Conservation (phyloP, 2,113 vertebrate genomes). For the Zosterops japonicus region DNA sequence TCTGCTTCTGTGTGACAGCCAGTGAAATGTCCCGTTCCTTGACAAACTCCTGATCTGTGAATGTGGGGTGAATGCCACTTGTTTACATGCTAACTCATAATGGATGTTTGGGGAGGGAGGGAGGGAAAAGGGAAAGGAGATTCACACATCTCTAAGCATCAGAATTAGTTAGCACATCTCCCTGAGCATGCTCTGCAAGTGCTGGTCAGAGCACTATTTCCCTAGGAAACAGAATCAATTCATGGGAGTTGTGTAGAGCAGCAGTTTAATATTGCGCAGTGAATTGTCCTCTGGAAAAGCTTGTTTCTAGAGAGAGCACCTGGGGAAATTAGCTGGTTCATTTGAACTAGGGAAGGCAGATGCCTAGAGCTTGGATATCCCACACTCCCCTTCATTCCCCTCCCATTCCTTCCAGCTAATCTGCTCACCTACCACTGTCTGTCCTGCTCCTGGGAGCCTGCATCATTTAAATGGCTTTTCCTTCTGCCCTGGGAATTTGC, state of each 20-base stretch:
- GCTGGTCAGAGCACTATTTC: not conserved
- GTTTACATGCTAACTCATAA: not conserved
- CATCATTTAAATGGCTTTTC: not conserved
- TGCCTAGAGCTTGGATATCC: not conserved
- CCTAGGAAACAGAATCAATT: not conserved
- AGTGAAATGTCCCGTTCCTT: not conserved
- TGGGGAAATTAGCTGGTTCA: conserved; percentile 3
- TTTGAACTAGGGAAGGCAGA: not conserved
- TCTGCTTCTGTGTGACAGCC: not conserved
- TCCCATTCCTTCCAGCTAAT: not conserved
- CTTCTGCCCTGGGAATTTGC: not conserved
- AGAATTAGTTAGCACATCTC: not conserved
- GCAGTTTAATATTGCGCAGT: not conserved
- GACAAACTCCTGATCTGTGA: not conserved
- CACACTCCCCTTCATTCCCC: not conserved
- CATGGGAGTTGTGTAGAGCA: not conserved
- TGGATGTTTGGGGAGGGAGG: not conserved
- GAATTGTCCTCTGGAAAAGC: not conserved
- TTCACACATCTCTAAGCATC: not conserved
- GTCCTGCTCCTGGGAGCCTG: not conserved
- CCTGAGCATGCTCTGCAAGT: not conserved
- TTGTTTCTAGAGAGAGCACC: not conserved
- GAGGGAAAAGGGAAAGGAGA: not conserved
- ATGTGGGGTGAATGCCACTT: not conserved
- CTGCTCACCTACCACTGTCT: not conserved